Evolutionary conservation across 2,113 vertebrate genomes (phyloP).

Genomic region (Addax nasomaculatus): DNA sequence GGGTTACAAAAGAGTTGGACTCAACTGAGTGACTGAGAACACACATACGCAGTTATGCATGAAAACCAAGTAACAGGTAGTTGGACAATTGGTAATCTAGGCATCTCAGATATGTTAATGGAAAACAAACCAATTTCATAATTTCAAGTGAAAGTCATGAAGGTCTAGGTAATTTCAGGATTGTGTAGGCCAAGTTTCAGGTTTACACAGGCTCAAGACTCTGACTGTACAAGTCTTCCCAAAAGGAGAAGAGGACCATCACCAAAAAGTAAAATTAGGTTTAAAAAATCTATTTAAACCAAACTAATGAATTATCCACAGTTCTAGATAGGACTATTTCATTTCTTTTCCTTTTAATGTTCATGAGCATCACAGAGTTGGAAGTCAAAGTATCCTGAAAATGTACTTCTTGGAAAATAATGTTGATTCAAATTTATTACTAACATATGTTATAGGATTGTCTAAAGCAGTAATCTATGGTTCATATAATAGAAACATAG

Average conservation of each 20-base stretch:
- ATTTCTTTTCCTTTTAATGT: neutral
- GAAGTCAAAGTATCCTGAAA: neutral
- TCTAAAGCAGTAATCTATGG: neutral
- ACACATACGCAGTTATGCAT: neutral
- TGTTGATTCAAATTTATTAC: neutral
- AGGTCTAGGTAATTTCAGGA: neutral
- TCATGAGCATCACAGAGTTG: neutral
- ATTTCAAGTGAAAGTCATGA: neutral
- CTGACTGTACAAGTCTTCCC: neutral
- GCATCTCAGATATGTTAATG: neutral
- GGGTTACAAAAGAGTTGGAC: neutral
- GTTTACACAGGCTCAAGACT: neutral
- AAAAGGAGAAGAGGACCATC: neutral
- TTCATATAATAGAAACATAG: neutral
- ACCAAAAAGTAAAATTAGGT: neutral
- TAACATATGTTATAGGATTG: neutral
- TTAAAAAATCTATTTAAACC: neutral
- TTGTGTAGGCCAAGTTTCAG: neutral
- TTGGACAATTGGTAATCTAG: neutral
- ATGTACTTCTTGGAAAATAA: conserved; percentile 12
- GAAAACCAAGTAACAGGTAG: neutral
- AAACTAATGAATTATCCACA: neutral
- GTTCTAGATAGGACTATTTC: neutral
- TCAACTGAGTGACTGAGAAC: neutral
- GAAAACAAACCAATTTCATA: neutral